Evolutionary conservation across 1,140 invertebrate species (phyloP).

Genomic region (Elymnias hypermnestra): DNA sequence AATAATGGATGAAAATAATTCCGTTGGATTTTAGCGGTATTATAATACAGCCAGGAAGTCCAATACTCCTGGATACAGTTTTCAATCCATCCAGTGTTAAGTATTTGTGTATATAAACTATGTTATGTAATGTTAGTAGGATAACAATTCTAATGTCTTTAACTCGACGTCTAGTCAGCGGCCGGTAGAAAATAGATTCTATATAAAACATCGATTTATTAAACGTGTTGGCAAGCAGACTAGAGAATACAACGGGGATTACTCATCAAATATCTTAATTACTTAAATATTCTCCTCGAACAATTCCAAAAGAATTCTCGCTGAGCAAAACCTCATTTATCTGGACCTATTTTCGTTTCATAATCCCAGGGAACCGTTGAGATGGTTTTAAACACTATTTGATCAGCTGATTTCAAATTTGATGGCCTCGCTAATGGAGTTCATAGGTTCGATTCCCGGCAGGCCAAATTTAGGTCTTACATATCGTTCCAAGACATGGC

Average conservation of each 20-base stretch:
- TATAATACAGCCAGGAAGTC: too few species aligned
- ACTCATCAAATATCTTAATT: constrained; percentile 30
- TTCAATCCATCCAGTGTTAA: too few species aligned
- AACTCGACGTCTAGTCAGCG: not conserved
- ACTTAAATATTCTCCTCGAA: constrained; percentile 21
- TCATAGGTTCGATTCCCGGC: too few species aligned
- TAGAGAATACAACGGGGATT: constrained; percentile 4
- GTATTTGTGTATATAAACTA: too few species aligned
- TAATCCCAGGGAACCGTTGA: constrained; percentile 31
- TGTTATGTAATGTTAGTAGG: too few species aligned
- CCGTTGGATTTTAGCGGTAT: too few species aligned
- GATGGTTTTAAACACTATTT: constrained; percentile 25
- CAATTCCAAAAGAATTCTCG: constrained; percentile 26
- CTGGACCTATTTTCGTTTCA: constrained; percentile 23
- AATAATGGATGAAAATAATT: not conserved
- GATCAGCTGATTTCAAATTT: too few species aligned
- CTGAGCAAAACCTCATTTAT: constrained; percentile 16
- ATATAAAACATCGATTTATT: constrained; percentile 7
- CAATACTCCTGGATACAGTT: too few species aligned
- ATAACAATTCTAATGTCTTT: not conserved
- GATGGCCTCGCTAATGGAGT: too few species aligned
- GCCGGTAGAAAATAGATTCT: not conserved
- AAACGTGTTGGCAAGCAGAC: constrained; percentile 10
- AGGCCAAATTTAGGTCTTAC: too few species aligned
- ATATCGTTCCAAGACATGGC: too few species aligned